These are phyloP conservation scores for Sarcophaga bullata DNA, from an alignment of 1,140 invertebrate genomes.

Conservation along the genomic window DNA sequence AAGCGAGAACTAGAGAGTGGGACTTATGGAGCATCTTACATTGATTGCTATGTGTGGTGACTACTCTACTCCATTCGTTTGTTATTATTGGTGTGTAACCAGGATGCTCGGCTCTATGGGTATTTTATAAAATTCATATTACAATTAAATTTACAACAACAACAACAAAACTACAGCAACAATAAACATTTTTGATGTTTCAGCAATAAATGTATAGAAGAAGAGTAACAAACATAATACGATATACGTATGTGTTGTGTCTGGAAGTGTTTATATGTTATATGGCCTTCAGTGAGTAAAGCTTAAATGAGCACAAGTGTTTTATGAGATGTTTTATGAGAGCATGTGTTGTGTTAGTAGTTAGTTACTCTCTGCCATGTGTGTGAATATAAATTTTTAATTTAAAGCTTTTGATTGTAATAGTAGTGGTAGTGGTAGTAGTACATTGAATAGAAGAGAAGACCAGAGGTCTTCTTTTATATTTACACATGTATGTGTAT, in stretches of 20 bases:
- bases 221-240: not conserved
- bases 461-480: not conserved
- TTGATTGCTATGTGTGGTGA: constrained; percentile 27
- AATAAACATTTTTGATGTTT: constrained; percentile 29
- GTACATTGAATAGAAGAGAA: not conserved
- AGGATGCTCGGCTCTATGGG: not conserved
- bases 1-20: not conserved
- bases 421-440: not conserved
- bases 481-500: not conserved
- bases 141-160: not conserved
- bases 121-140: constrained; percentile 30
- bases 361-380: constrained; percentile 18
- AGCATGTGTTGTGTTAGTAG: not conserved
- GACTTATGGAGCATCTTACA: constrained; percentile 6
- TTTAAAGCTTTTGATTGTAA: not conserved
- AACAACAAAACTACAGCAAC: too few species aligned
- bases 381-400: constrained; percentile 4
- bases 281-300: not conserved
- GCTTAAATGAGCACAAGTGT: not conserved
- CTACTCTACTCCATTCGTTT: not conserved
- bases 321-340: not conserved
- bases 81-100: not conserved
- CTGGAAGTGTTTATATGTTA: too few species aligned
- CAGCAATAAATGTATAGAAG: constrained; percentile 2
- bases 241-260: too few species aligned